These are phyloP conservation scores for Neria commutata DNA, from an alignment of 2,888 invertebrate species.

Conservation along the genomic window DNA sequence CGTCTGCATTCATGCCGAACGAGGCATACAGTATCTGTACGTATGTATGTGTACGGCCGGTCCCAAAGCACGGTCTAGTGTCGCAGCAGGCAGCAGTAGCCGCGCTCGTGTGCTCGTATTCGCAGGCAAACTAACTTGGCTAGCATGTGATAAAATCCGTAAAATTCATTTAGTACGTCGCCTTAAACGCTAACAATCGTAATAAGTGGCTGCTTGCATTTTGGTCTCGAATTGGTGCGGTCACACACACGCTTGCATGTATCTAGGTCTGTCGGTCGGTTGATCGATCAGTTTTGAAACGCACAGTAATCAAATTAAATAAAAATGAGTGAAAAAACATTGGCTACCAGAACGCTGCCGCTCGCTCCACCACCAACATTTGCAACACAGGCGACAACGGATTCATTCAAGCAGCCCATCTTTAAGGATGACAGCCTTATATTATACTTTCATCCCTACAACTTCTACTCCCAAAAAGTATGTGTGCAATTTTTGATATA, in stretches of 20 bases:
- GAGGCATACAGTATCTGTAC: background rate
- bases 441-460: conserved; percentile 74
- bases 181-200: background rate
- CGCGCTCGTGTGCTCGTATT: background rate
- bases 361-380: conserved; percentile 4
- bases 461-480: conserved; percentile 80
- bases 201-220: too few species aligned
- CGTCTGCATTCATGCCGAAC: background rate
- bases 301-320: background rate
- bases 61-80: background rate
- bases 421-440: conserved; percentile 62
- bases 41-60: background rate
- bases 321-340: conserved; percentile 32
- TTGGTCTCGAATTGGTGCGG: too few species aligned
- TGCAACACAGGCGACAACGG: conserved; percentile 27
- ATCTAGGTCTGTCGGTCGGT: too few species aligned
- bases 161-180: conserved; percentile 4
- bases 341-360: conserved; percentile 24
- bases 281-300: background rate
- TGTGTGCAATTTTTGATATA: conserved; percentile 36
- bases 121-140: background rate
- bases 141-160: conserved; percentile 27
- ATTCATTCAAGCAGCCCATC: conserved; percentile 53
- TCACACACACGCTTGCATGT: too few species aligned
- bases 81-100: background rate